Conservation (phyloP, 2,113 vertebrate species). For the Python bivittatus region DNA sequence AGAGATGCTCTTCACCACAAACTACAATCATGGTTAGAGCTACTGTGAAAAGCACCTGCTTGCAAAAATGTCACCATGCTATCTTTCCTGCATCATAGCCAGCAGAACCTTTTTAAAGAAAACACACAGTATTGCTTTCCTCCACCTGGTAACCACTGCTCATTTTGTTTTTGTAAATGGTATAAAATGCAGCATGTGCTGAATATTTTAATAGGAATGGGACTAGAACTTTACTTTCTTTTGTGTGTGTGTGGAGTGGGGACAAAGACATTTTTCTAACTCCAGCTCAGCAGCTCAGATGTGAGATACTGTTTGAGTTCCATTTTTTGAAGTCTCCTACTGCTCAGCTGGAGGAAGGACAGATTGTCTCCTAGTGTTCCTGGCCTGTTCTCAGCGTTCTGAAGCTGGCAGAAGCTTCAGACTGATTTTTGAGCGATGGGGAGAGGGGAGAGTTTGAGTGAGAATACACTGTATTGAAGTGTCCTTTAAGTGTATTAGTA, state of each 20-base stretch:
- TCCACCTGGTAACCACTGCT: background rate
- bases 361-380: background rate
- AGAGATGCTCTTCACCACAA: background rate
- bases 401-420: background rate
- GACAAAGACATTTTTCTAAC: background rate
- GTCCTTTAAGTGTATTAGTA: background rate
- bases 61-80: background rate
- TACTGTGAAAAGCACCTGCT: background rate
- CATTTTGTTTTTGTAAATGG: background rate
- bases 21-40: background rate
- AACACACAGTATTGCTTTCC: background rate
- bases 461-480: background rate
- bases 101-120: background rate
- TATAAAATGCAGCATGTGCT: background rate
- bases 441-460: background rate
- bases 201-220: background rate
- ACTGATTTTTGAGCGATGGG: background rate
- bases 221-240: background rate
- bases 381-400: background rate
- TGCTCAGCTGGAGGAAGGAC: background rate
- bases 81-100: background rate
- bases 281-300: background rate
- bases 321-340: background rate
- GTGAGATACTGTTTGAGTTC: background rate
- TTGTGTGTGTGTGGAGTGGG: background rate